Base-by-base conservation (phyloP, 2,888 invertebrate genomes). In the Microplitis manilae region DNA sequence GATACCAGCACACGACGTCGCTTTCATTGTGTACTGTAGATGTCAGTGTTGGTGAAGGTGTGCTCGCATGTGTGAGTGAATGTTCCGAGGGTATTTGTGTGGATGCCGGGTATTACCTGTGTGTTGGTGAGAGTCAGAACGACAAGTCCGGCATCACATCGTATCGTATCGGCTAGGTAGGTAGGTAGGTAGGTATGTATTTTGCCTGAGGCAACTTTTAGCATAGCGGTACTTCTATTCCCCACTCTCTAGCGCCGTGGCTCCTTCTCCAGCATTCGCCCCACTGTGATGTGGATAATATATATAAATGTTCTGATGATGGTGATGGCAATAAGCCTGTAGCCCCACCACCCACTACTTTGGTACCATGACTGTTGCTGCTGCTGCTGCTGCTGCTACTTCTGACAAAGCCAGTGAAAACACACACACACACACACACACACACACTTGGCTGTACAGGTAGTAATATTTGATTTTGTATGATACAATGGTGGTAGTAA, bases 131-230 rank as follows among this genome's bases (percentile, higher is more conserved):
- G 79, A 79, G 81, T 77, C 73, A 70, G 73, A 75, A 67, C 73
- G 69, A 62, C 68, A 71, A 75, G 73, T 73, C 77, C 77, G 77
- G 74, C 77, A 69, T 73, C 71, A 59, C 76, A 76, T 75, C 77
- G 39, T 20, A 20, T 20, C 20, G 13, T 68, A 68, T 68, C 75
- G 65, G 77, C 83, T 82, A 84, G 85, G 84, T 89, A 88, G 87
- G 87, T 88, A 87, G 87, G 86, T 87, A 88, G 87, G 88, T 87
- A 87, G 86, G 87, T 88, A 87, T 88, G 88, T 87, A 88, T 88
- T 86, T 85, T 82, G 88, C 89, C 88, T 83, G 81, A 80, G 87
- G 88, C 88, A 78, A 86, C 87, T 85, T 84, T 77, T 86, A 84
- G 84, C 85, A 86, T 89, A 89, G 89, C 89, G 89, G 89, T 89